A percentile compares a stretch with the other conserved stretches of the same genome.
phyloP scores from a whole-genome alignment of 2,888 invertebrate species.

The Lasioglossum figueresi region DNA sequence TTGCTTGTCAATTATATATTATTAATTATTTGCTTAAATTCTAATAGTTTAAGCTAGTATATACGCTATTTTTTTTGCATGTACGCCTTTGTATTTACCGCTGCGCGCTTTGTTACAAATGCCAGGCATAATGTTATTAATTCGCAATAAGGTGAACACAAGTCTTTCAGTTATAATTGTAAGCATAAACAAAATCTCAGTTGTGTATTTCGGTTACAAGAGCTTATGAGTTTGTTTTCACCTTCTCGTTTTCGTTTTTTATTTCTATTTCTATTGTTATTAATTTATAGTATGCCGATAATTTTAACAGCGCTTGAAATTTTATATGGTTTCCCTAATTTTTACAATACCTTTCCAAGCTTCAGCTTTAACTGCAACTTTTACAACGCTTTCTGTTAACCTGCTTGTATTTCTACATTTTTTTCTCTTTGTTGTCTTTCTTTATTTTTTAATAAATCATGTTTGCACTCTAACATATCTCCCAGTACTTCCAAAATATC shows the following conservation, averaged over 20 bases:
- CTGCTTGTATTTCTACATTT: constrained; percentile 27
- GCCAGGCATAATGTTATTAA: constrained; percentile 1
- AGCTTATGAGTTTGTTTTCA: constrained; percentile 29
- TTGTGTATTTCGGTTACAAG: neutral
- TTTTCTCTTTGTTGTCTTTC: constrained; percentile 7
- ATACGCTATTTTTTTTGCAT: constrained; percentile 34
- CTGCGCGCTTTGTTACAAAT: constrained; percentile 17
- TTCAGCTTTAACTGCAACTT: neutral
- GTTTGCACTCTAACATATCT: constrained; percentile 23
- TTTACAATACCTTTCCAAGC: constrained; percentile 13
- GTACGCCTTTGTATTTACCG: constrained; percentile 33
- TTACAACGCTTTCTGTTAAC: constrained; percentile 20
- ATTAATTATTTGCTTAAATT: constrained; percentile 10
- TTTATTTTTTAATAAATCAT: constrained; percentile 54
- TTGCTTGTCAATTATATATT: neutral
- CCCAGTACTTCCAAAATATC: constrained; percentile 27
- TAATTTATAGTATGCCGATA: constrained; percentile 12
- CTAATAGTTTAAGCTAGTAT: constrained; percentile 15
- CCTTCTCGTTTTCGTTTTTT: constrained; percentile 24
- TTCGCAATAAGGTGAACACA: constrained; percentile 34
- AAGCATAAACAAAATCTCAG: constrained; percentile 4
- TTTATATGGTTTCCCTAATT: neutral
- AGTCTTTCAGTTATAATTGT: neutral
- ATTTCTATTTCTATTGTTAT: constrained; percentile 18
- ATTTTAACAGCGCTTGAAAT: neutral